Evolutionary conservation across 1,140 invertebrate species (phyloP).

Genomic region (Oryctes rhinoceros): DNA sequence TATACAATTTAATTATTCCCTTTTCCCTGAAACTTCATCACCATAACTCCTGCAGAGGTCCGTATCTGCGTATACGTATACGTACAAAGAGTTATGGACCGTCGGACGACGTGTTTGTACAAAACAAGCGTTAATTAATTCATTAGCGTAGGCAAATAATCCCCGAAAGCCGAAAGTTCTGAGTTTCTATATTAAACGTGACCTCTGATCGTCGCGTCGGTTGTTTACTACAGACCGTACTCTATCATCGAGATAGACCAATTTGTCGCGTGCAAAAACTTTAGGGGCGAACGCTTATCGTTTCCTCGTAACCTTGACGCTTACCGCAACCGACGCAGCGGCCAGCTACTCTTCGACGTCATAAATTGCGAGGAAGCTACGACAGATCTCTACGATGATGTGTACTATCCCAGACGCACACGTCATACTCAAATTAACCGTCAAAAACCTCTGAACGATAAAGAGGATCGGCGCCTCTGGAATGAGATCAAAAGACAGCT

Average conservation of each 20-base stretch:
- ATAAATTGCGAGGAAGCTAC: background rate
- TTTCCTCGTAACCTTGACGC: background rate
- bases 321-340: background rate
- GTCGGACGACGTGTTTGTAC: constrained; percentile 1
- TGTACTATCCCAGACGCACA: background rate
- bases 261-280: constrained; percentile 12
- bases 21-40: background rate
- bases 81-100: background rate
- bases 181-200: constrained; percentile 14
- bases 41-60: background rate
- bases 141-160: constrained; percentile 18
- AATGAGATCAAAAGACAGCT: background rate
- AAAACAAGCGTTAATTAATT: constrained; percentile 19
- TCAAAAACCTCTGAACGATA: constrained; percentile 4
- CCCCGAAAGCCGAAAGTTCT: background rate
- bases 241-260: constrained; percentile 18
- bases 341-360: background rate
- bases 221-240: background rate
- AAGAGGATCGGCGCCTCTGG: background rate
- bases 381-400: background rate
- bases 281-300: constrained; percentile 5
- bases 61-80: background rate
- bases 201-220: background rate
- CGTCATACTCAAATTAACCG: constrained; percentile 9
- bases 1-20: constrained; percentile 15